Base-by-base conservation (phyloP, 1,140 invertebrate species). In the Papilio dardanus region DNA sequence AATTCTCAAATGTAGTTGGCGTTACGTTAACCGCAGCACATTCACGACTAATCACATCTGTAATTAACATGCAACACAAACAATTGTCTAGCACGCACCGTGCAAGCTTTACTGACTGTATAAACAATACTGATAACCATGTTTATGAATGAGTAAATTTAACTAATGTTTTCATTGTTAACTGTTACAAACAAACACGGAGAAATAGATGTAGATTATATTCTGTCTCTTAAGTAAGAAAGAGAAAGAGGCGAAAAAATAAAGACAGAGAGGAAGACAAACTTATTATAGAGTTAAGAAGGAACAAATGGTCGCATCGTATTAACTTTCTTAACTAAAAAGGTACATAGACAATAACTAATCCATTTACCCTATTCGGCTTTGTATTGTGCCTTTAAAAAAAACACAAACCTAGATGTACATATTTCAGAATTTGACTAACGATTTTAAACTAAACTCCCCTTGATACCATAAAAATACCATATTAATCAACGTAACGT, bases 11-110 rank as follows among this genome's bases (percentile, higher is more conserved):
- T 28, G 54, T 58, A 58, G 50, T 54, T 24, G 50, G 50, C 8
- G 54, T 30, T 28, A 58, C 54, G 3, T 8, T 21, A 28, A 28
- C 8, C 54, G 24, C 21, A 50, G n/a, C n/a, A 58, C 54, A 58
- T 58, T 58, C 21, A 24, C 54, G 21, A 24, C 54, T 58, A 58
- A 58, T 58, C 54, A 58, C 21, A 24, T 14, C 4, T 10, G 10
- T 58, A 58, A 58, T 58, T 58, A 58, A 58, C 54, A 58, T 58
- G 54, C 54, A 58, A 58, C 54, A 58, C 54, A 58, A 58, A 58
- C 54, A 58, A 28, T 58, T 58, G 54, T 58, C 3, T 58, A 58
- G 7, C 50, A 28, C 50, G 21, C 54, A 58, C 54, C 54, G 54
- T 28, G 54, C 46, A 19, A n/a, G n/a, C 21, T 58, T 58, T 24